phyloP scores from a whole-genome alignment of 2,797 vertebrate genomes.

The Pangasius sanitwongsei region DNA sequence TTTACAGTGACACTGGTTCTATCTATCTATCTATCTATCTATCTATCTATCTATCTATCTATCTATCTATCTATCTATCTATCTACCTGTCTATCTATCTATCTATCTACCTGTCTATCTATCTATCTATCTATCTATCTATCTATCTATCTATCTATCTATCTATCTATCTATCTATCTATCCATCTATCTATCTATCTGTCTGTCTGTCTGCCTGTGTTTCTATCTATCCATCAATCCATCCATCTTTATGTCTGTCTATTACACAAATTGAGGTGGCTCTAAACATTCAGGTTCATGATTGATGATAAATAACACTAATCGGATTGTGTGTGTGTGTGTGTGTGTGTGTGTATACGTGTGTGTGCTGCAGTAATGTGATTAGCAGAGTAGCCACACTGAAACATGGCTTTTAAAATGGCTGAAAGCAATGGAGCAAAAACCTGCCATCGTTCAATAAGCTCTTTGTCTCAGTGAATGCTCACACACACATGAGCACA shows the following conservation, averaged over 20 bases:
- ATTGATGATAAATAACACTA: not conserved
- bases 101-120: too few relatives aligned
- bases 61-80: not conserved
- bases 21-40: too few relatives aligned
- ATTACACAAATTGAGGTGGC: not conserved
- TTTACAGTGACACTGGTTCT: not conserved
- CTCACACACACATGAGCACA: slow-evolving; percentile 42
- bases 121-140: too few relatives aligned
- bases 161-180: too few relatives aligned
- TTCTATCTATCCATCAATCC: not conserved
- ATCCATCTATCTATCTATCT: not conserved
- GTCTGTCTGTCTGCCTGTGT: not conserved
- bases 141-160: too few relatives aligned
- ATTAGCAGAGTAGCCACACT: slow-evolving; percentile 65
- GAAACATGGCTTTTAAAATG: slow-evolving; percentile 67
- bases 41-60: too few relatives aligned
- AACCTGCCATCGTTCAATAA: slow-evolving; percentile 66
- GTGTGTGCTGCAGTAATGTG: slow-evolving; percentile 60
- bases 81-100: not conserved
- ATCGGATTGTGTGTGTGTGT: slow-evolving; percentile 22
- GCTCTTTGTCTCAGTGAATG: slow-evolving; percentile 68
- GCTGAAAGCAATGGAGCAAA: slow-evolving; percentile 53
- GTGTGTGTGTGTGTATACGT: slow-evolving; percentile 16
- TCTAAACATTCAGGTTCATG: not conserved
- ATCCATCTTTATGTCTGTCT: not conserved